Conservation (phyloP, 2,113 vertebrate genomes). For the Sula dactylatra region DNA sequence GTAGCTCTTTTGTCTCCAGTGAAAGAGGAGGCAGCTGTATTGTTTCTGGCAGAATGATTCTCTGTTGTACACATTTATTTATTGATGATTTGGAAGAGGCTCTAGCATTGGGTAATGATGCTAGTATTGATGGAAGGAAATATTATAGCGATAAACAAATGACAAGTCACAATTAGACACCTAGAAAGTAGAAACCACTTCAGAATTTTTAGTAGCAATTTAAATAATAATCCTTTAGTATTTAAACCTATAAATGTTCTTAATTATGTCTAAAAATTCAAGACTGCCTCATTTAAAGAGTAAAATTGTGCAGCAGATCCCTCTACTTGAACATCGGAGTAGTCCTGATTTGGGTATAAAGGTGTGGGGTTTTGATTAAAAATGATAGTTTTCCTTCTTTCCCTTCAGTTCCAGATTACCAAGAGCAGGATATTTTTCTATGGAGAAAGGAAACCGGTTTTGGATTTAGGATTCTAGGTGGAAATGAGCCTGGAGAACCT, state of each 20-base stretch:
- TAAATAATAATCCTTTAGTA: neutral
- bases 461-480: constrained; percentile 98
- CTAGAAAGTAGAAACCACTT: neutral
- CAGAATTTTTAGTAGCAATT: neutral
- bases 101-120: neutral
- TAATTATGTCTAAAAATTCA: neutral
- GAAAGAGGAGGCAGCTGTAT: constrained; percentile 43
- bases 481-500: constrained; percentile 98
- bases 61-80: constrained; percentile 25
- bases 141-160: neutral
- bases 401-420: constrained; percentile 94
- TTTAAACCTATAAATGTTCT: neutral
- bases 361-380: neutral
- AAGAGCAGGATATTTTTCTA: constrained; percentile 99
- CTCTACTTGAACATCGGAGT: neutral
- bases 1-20: constrained; percentile 17
- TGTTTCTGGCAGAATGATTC: constrained; percentile 56
- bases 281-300: neutral
- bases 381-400: constrained; percentile 6
- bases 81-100: constrained; percentile 32
- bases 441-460: constrained; percentile 99
- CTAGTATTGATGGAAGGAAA: constrained; percentile 19
- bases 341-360: neutral
- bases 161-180: neutral
- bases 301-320: neutral